phyloP scores from a whole-genome alignment of 2,113 vertebrate species.

The Ochotona princeps region DNA sequence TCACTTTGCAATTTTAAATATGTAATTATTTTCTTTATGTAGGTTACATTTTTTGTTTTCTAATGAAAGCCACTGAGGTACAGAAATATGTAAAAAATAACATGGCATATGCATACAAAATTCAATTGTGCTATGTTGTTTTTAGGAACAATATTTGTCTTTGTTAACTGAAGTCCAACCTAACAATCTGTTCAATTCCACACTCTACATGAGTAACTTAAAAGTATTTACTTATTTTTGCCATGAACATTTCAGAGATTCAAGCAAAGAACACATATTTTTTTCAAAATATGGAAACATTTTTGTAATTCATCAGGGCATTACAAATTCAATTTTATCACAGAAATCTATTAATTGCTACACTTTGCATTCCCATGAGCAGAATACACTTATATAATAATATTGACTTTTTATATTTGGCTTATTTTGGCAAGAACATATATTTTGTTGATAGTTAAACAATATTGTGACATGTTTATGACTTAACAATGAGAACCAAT shows the following conservation, averaged over 20 bases:
- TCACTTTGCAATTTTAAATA: background rate
- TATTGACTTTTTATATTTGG: slow-evolving; percentile 69
- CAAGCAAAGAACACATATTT: background rate
- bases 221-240: background rate
- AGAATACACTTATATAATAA: slow-evolving; percentile 32
- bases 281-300: background rate
- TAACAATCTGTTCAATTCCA: background rate
- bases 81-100: background rate
- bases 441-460: slow-evolving; percentile 69
- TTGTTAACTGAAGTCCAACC: background rate
- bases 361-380: slow-evolving; percentile 48
- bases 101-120: background rate
- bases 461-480: slow-evolving; percentile 71
- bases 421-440: background rate
- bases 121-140: background rate
- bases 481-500: slow-evolving; percentile 69
- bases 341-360: slow-evolving; percentile 48
- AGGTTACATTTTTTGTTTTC: background rate
- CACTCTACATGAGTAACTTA: background rate
- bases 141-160: background rate
- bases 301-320: background rate
- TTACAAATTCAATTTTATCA: background rate
- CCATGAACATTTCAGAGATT: background rate
- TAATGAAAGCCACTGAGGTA: background rate
- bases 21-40: background rate